Base-by-base conservation (phyloP, 92 coral and sea anemone genomes). In the Bergia sp. region DNA sequence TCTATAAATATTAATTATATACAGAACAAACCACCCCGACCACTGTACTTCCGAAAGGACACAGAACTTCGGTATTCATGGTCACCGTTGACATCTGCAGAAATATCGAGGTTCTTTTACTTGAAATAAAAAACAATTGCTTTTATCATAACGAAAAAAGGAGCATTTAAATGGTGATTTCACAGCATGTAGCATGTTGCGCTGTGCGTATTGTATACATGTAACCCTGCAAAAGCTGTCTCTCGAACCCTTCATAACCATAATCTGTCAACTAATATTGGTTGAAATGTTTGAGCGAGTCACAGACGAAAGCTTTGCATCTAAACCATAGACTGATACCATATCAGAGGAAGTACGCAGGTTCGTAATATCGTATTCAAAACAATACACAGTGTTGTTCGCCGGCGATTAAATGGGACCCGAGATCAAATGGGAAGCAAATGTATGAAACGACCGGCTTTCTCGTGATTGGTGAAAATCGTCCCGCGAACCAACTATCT, bases 391-490 rank as follows among this genome's bases (percentile, higher is more conserved):
- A 73, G 44, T 72, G 65, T 58, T 18, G 86, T 12, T 7, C 3
- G 86, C 40, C 81, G 50, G 39, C 78, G n/a, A 18, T 77, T 20
- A 49, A 18, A 81, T 75, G 72, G 90, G 47, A 58, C 87, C 38
- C 20, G 58, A 90, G 53, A 86, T 90, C 74, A 82, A 69, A 16
- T 50, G 15, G 23, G 81, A 40, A 84, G 69, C 37, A 43, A 42
- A 15, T 21, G 76, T 23, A 2, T 42, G 20, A 65, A 40, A 37
- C 0, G 39, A 13, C 72, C 50, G 67, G 75, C 50, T 39, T 83
- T 16, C 20, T 45, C 38, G 39, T n/a, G 11, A 78, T 21, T 45
- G 39, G 6, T 37, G 18, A 78, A 45, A 45, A 29, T 36, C 73
- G 21, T 79, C 23, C 69, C 69, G 49, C 29, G 40, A 37, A 73